Evolutionary conservation across 2,888 invertebrate genomes (phyloP), one percentile per base, ranked within the genome.

Genomic region (Himalopsyche japonica): DNA sequence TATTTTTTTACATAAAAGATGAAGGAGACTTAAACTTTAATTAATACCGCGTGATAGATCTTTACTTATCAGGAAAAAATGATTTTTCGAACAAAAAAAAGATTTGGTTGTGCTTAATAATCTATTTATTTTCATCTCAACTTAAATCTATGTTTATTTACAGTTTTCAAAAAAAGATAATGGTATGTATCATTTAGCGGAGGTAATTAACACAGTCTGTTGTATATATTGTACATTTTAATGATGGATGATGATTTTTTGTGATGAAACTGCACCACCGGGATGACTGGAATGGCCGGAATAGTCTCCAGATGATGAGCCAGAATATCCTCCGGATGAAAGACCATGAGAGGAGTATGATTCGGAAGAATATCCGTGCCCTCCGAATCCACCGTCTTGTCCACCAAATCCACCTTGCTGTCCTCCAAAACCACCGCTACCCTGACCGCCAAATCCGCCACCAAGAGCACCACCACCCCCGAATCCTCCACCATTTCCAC

Each of bases 191-290:
- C n/a, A n/a, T n/a, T n/a, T n/a, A n/a, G n/a, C 24, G 20, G 57
- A 57, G 57, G 57, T 57, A 57, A 20, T 57, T 57, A 10, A 20
- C 15, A 57, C 49, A 57, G 2, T 57, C 7, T 8, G 20, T n/a
- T n/a, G 20, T 57, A 10, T 20, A n/a, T 6, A 20, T 57, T 24
- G 8, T 57, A 20, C 57, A 20, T 57, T 57, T 43, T 78, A 70
- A 64, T 85, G 85, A 27, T 85, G 85, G 30, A 85, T 77, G 12
- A 82, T 85, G 18, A 82, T 82, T 70, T 82, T 37, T 18, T 82
- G 79, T 4, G 84, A 82, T 7, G 82, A 85, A 8, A 85, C 82
- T 18, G 70, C 79, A 3, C 64, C 76, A 20, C 84, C 82, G n/a
- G 84, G 82, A 27, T 85, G 84, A 12, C 81, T 48, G 30, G 76